Evolutionary conservation across 2,888 invertebrate genomes (phyloP).

Genomic region (Mesorhabditis spiculigera): DNA sequence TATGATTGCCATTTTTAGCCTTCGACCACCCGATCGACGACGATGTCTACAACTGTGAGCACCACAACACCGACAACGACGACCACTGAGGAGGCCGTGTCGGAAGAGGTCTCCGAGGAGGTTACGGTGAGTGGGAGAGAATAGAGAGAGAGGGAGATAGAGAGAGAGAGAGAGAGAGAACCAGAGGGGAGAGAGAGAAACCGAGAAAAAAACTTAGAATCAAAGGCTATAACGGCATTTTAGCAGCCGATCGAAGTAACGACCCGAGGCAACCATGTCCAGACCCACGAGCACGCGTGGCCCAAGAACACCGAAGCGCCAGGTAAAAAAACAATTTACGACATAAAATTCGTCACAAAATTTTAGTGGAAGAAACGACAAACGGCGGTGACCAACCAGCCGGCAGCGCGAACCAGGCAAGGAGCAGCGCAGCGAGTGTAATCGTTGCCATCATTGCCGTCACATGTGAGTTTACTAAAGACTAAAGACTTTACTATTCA

Average conservation of each 20-base stretch:
- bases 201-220: not conserved
- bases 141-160: not conserved
- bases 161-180: not conserved
- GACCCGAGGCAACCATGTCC: not conserved
- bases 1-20: not conserved
- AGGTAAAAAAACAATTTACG: not conserved
- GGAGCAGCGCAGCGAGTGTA: slow-evolving; percentile 33
- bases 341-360: not conserved
- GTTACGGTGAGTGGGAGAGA: no score
- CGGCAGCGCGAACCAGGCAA: slow-evolving; percentile 17
- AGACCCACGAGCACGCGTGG: not conserved
- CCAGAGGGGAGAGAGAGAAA: not conserved
- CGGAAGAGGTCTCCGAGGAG: not conserved
- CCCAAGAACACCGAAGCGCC: not conserved
- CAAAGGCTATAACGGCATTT: not conserved
- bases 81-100: slow-evolving; percentile 5
- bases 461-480: slow-evolving; percentile 24
- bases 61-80: slow-evolving; percentile 7
- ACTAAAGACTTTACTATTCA: slow-evolving; percentile 23
- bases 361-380: slow-evolving; percentile 1
- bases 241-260: not conserved
- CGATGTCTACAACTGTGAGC: slow-evolving; percentile 2
- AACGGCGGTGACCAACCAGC: slow-evolving; percentile 11
- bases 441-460: slow-evolving; percentile 39
- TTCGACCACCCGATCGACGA: not conserved